phyloP scores from a whole-genome alignment of 2,797 vertebrate genomes.

The Enteromius mattozi region DNA sequence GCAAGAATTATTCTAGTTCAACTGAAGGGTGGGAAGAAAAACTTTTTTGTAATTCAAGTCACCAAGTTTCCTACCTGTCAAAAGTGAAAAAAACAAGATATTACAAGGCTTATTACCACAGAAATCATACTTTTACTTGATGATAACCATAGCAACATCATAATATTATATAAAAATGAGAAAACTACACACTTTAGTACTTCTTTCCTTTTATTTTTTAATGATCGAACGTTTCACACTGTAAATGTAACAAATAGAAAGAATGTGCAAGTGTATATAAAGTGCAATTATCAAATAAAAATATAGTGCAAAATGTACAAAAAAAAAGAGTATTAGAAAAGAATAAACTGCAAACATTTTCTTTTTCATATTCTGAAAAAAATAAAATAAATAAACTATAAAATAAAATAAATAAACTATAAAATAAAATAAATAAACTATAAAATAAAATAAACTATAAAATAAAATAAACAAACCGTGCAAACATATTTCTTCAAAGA shows the following conservation, averaged over 20 bases:
- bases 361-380: too few species aligned
- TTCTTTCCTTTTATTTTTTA: not conserved
- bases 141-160: not conserved
- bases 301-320: not conserved
- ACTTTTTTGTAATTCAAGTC: not conserved
- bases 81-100: not conserved
- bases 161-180: not conserved
- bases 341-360: too few species aligned
- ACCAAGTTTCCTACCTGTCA: not conserved
- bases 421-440: too few species aligned
- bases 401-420: too few species aligned
- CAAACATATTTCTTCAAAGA: too few species aligned
- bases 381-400: too few species aligned
- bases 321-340: not conserved
- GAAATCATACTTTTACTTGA: not conserved
- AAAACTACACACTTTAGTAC: too few species aligned
- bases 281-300: not conserved
- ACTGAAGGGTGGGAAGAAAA: not conserved
- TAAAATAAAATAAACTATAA: too few species aligned
- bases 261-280: not conserved
- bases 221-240: not conserved
- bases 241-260: too few species aligned
- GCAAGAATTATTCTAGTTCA: not conserved
- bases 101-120: not conserved
- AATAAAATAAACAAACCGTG: too few species aligned